A percentile compares a stretch with the other conserved stretches of the same genome.
Evolutionary conservation across 2,113 vertebrate genomes (phyloP).

Genomic region (Hiodon alosoides): DNA sequence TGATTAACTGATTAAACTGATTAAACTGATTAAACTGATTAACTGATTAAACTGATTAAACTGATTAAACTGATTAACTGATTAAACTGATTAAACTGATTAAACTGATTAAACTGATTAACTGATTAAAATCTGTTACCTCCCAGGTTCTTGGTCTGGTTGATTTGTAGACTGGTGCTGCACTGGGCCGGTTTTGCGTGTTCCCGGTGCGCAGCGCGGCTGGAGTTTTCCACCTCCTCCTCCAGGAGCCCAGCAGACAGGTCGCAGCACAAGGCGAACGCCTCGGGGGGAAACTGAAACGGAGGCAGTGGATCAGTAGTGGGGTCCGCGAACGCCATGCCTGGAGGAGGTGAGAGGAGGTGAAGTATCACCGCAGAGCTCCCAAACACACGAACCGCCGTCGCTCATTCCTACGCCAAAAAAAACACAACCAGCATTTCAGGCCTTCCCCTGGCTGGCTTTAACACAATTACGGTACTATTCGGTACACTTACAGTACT

Average conservation of each 20-base stretch:
- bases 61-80: no score
- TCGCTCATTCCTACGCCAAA: neutral
- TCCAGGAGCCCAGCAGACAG: neutral
- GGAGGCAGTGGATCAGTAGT: neutral
- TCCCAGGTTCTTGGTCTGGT: no score
- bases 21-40: no score
- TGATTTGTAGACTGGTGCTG: no score
- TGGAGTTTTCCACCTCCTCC: neutral
- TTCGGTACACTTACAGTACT: no score
- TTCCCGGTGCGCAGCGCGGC: neutral
- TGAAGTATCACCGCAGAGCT: neutral
- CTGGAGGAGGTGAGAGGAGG: neutral
- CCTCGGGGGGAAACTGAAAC: neutral
- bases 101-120: no score
- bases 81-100: no score
- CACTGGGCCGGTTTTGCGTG: neutral
- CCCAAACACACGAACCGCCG: neutral
- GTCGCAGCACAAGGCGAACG: constrained; percentile 7
- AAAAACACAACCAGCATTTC: neutral
- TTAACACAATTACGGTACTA: no score
- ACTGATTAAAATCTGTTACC: no score
- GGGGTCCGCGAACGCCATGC: neutral
- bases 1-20: no score
- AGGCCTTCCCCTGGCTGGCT: neutral
- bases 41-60: no score